Evolutionary conservation across 2,797 vertebrate species (phyloP), one percentile per base, ranked within the genome.

Genomic region (Setipinna tenuifilis): DNA sequence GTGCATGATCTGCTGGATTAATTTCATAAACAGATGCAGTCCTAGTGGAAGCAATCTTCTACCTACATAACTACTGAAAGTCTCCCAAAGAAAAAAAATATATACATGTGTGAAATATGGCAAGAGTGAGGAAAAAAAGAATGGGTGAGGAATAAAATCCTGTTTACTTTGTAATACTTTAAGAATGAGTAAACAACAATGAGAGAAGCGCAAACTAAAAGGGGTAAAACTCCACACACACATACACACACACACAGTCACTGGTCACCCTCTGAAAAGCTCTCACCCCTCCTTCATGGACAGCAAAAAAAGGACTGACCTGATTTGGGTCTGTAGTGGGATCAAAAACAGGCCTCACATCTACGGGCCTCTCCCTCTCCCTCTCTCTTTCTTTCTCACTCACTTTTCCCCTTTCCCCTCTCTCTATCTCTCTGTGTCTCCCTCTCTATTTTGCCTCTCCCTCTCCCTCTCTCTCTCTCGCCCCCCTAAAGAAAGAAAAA

Each of bases 271-370:
- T 71, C 65, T 16, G 35, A 78, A 44, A 61, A 44, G 19, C 35
- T 21, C 21, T 35, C 23, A 7, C 12, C n/a, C 85, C 68, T 41
- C 57, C 68, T 78, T 31, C 17, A 78, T 44, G 35, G 35, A 41
- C 71, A 84, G 41, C 82, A 68, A 81, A 21, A 21, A 5, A 88
- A 88, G 84, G 89, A 86, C 71, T 88, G 89, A 89, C 87, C 84
- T 80, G 87, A 91, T 91, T 89, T 80, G 82, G 59, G 48, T 87
- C 86, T 85, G 88, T 90, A 93, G 90, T 83, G 80, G 90, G 89
- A 93, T 92, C 89, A 89, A 92, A 94, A 94, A 88, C 71, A 44
- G 88, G 84, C 83, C 83, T 81, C 83, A 75, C 87, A 88, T 85
- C 84, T 82, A 75, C 68, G 90, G 87, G 85, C 85, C 82, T 19